Evolutionary conservation across 2,113 vertebrate genomes (phyloP), one percentile per base, ranked within the genome.

Genomic region (Rhinolophus sinicus): DNA sequence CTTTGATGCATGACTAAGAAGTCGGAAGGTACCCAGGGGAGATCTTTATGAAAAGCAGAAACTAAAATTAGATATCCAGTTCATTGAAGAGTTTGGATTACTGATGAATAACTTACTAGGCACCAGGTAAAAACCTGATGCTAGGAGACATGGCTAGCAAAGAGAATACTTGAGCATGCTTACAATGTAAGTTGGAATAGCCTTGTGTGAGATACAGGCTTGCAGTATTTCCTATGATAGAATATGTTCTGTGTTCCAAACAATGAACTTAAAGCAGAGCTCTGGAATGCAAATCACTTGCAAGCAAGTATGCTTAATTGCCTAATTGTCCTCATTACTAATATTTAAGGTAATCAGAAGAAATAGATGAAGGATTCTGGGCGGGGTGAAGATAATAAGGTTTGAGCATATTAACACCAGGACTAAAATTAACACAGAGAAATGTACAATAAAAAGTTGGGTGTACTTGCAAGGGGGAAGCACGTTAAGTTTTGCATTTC

Each of bases 1-100:
- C 93, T 95, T 95, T 90, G 78, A 92, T 86, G 2, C 3, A n/a
- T 87, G 81, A 64, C 13, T 81, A 82, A 89, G 64, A 92, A 83
- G n/a, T 50, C 83, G 28, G 47, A 97, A 93, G 52, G 7, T 70
- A 83, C 11, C 19, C 6, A 33, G 60, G 60, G 28, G 33, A 11
- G 3, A 58, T 75, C 73, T 87, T 69, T 64, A 70, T 78, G 52
- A 87, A 96, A 92, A 93, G 67, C 56, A 82, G 33, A 86, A 67
- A 58, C 35, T 44, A 22, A 44, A 92, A 78, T 47, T 96, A 64
- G 58, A 75, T 18, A 44, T 60, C 22, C 24, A 87, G 18, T 35
- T 89, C 58, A 30, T 35, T 35, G 22, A 95, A 56, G 78, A 82
- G 65, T 77, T 62, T 77, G 18, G 21, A n/a, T 86, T 64, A 38